phyloP scores from a whole-genome alignment of 2,113 vertebrate species.

The Actenoides hombroni region DNA sequence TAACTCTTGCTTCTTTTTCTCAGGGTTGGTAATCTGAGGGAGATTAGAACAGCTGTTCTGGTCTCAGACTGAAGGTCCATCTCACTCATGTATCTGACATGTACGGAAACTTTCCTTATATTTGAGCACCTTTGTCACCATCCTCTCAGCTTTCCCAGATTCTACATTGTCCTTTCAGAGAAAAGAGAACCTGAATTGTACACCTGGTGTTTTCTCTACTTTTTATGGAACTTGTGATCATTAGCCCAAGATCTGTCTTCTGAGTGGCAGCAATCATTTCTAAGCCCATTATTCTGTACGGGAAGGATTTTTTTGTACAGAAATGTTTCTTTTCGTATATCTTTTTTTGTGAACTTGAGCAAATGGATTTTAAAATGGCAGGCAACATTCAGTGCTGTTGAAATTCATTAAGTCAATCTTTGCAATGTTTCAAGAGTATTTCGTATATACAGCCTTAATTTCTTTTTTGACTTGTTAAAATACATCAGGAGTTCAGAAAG shows the following conservation, averaged over 20 bases:
- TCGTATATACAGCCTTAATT: background rate
- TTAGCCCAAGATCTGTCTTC: background rate
- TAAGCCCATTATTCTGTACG: background rate
- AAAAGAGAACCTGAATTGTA: background rate
- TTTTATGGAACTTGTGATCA: background rate
- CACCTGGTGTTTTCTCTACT: background rate
- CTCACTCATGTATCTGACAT: background rate
- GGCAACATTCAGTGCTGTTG: background rate
- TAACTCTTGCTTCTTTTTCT: background rate
- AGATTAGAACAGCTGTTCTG: background rate
- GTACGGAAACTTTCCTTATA: background rate
- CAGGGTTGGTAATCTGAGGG: background rate
- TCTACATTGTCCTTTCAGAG: background rate
- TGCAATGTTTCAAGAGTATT: background rate
- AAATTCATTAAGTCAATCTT: background rate
- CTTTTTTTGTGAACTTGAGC: background rate
- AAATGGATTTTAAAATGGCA: background rate
- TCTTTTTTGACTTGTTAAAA: background rate
- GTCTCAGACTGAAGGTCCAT: background rate
- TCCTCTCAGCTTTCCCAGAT: background rate
- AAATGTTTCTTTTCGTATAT: background rate
- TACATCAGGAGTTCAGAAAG: background rate
- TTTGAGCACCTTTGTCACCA: background rate
- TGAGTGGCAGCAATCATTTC: background rate
- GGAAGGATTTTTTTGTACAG: background rate